Percentiles rank a stretch among this genome's conserved stretches.
These are phyloP conservation scores for Drosophila bipectinata DNA, from an alignment of 1,140 invertebrate genomes.

Conservation along the genomic window DNA sequence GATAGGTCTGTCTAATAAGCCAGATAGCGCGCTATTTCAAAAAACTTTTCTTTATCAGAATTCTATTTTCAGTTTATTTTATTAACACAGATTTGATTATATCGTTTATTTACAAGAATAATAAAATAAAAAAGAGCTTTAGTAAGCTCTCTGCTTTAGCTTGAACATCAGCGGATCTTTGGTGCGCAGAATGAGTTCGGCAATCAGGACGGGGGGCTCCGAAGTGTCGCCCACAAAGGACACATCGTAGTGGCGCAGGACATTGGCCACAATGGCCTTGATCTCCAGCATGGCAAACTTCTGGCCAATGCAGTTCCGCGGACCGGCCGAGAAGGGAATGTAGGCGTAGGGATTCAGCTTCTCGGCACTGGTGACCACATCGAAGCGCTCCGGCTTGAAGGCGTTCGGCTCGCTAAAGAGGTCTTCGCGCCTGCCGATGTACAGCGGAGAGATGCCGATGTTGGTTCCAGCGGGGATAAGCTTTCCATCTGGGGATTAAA, in stretches of 20 bases:
- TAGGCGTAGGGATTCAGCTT: constrained; percentile 85
- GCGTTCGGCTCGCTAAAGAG: constrained; percentile 87
- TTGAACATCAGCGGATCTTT: constrained; percentile 78
- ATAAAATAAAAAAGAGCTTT: background rate
- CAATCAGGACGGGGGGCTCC: constrained; percentile 80
- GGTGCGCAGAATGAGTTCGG: constrained; percentile 84
- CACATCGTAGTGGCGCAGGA: constrained; percentile 88
- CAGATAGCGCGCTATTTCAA: background rate
- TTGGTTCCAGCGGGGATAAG: constrained; percentile 85
- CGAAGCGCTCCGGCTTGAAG: constrained; percentile 90
- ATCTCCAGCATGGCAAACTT: constrained; percentile 92
- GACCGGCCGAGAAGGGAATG: constrained; percentile 88
- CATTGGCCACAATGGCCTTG: constrained; percentile 88
- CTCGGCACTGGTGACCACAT: constrained; percentile 84
- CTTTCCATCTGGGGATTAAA: constrained; percentile 82
- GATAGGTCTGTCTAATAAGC: background rate
- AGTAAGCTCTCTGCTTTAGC: constrained; percentile 61
- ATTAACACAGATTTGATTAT: background rate
- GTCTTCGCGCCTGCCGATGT: constrained; percentile 85
- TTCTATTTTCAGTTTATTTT: no score
- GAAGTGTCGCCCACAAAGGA: constrained; percentile 79
- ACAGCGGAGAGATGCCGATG: constrained; percentile 84
- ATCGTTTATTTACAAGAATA: constrained; percentile 8
- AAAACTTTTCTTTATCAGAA: no score
- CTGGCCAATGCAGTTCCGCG: constrained; percentile 89